Evolutionary conservation across 2,888 invertebrate genomes (phyloP), one percentile per base, ranked within the genome.

Genomic region (Nemurella pictetii): DNA sequence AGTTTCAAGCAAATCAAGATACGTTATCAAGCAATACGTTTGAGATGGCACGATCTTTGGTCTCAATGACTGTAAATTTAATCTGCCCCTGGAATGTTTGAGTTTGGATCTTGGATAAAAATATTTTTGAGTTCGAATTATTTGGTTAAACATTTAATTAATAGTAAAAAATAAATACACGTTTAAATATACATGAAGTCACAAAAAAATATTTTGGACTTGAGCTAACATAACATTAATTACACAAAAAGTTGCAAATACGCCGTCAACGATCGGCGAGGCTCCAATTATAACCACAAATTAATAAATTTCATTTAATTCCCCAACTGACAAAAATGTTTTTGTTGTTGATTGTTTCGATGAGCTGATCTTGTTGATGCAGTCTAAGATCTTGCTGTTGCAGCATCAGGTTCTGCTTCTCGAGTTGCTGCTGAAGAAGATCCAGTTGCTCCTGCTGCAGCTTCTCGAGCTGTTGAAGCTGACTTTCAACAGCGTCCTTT

Each of bases 291-390:
- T n/a, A n/a, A n/a, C n/a, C n/a, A n/a, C n/a, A n/a, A n/a, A n/a
- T n/a, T n/a, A n/a, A n/a, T n/a, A n/a, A n/a, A n/a, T n/a, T 20
- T 55, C 55, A 55, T 55, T 55, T 55, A 55, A 55, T 55, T 55
- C 80, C 80, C 80, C 80, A 81, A n/a, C 80, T 81, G 32, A 32
- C 26, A 35, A 81, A 81, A 4, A 35, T 81, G 32, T 30, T 35
- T 35, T 81, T 81, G 35, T 26, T 35, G 35, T 81, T 81, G 29
- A 81, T 26, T 20, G 30, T 30, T 27, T 81, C 35, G 35, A 81
- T 30, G 4, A 81, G 26, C 32, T 36, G 35, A 26, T 81, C 80
- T 35, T 81, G 80, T 12, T 30, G 30, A 35, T 81, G 80, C 7
- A 81, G 80, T 7, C n/a, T 30, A 2, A 81, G 35, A 26, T 81